Conservation (phyloP, 2,113 vertebrate species). For the Epinephelus lanceolatus region DNA sequence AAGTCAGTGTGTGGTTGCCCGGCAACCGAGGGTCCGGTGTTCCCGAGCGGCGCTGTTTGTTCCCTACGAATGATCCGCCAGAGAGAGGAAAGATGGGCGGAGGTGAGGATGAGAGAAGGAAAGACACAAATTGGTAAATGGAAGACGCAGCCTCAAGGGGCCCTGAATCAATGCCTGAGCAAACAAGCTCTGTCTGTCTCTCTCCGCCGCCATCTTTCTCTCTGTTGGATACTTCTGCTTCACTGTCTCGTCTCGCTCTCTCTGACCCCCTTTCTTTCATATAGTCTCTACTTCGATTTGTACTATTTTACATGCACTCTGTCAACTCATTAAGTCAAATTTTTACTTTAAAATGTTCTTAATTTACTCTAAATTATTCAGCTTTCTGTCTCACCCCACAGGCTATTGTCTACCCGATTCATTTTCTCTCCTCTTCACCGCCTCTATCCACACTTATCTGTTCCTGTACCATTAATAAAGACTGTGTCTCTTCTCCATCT, state of each 20-base stretch:
- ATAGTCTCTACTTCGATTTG: slow-evolving; percentile 18
- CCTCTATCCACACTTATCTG: slow-evolving; percentile 23
- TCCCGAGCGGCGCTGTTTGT: slow-evolving; percentile 81
- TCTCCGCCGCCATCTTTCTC: slow-evolving; percentile 63
- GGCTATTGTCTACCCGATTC: slow-evolving; percentile 21
- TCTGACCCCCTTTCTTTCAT: slow-evolving; percentile 38
- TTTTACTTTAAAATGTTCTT: slow-evolving; percentile 41
- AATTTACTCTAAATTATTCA: slow-evolving; percentile 51
- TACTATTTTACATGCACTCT: slow-evolving; percentile 21
- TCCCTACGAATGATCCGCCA: slow-evolving; percentile 78
- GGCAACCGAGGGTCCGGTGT: slow-evolving; percentile 84
- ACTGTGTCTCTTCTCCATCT: slow-evolving; percentile 7
- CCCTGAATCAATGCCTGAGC: slow-evolving; percentile 80
- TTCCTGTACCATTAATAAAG: slow-evolving; percentile 28
- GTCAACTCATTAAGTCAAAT: slow-evolving; percentile 37
- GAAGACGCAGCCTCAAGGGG: slow-evolving; percentile 79
- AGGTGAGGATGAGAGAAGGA: slow-evolving; percentile 79
- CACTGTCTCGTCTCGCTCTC: slow-evolving; percentile 20
- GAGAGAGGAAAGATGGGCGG: slow-evolving; percentile 74
- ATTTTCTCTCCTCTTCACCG: slow-evolving; percentile 15
- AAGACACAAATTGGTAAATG: slow-evolving; percentile 85
- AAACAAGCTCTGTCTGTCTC: slow-evolving; percentile 71
- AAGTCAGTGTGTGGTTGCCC: slow-evolving; percentile 84
- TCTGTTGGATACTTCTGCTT: slow-evolving; percentile 50
- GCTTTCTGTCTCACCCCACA: slow-evolving; percentile 11